phyloP scores from a whole-genome alignment of 2,797 vertebrate species.

The Chelon auratus region DNA sequence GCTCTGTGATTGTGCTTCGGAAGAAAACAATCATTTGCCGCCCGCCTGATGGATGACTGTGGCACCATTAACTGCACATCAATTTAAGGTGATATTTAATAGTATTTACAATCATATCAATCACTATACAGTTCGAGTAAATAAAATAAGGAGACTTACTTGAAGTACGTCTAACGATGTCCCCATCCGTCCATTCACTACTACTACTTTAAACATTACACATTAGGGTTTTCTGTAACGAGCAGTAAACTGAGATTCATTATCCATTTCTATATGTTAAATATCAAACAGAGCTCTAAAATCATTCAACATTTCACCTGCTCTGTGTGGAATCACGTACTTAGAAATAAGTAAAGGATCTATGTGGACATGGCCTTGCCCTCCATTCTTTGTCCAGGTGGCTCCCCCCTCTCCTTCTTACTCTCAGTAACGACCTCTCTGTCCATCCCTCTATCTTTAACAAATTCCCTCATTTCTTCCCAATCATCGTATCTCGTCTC shows the following conservation, averaged over 20 bases:
- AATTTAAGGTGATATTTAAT: too few relatives aligned
- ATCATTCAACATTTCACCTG: background rate
- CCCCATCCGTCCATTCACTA: background rate
- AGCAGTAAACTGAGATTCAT: background rate
- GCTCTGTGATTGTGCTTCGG: background rate
- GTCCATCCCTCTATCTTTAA: slow-evolving; percentile 54
- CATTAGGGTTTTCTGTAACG: background rate
- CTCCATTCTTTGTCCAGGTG: slow-evolving; percentile 21
- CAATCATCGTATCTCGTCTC: slow-evolving; percentile 65
- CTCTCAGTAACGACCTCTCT: slow-evolving; percentile 46
- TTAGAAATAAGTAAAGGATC: background rate
- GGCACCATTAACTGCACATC: slow-evolving; percentile 1
- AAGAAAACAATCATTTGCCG: slow-evolving; percentile 4
- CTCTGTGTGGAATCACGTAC: background rate
- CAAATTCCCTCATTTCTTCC: slow-evolving; percentile 72
- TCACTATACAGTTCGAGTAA: slow-evolving; percentile 2
- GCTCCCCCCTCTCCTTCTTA: slow-evolving; percentile 43
- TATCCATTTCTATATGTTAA: too few relatives aligned
- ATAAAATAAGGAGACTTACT: slow-evolving; percentile 11
- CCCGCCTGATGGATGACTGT: slow-evolving; percentile 3
- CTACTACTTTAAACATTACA: slow-evolving; percentile 10
- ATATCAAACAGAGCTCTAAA: too few relatives aligned
- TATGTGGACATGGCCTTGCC: background rate
- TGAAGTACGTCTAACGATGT: slow-evolving; percentile 15
- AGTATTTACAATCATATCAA: slow-evolving; percentile 1